A percentile compares a stretch with the other conserved stretches of the same genome.
These are phyloP conservation scores for Ichneumoninae sp. DNA, from an alignment of 2,888 invertebrate genomes.

Conservation along the genomic window DNA sequence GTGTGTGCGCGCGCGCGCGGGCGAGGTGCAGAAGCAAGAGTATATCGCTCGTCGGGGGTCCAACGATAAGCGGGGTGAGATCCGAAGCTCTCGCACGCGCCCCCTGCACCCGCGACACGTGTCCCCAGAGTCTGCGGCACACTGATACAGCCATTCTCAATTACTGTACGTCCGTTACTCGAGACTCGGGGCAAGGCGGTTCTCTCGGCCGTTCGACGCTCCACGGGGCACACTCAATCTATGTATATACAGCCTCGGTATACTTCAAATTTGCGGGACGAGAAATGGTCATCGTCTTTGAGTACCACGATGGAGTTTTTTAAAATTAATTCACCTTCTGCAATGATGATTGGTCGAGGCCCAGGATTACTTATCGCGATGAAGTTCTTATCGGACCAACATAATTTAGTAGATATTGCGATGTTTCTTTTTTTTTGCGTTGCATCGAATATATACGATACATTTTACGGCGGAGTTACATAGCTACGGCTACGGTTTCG, in stretches of 20 bases:
- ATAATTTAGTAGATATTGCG: background rate
- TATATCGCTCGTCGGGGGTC: constrained; percentile 17
- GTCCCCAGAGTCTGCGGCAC: constrained; percentile 76
- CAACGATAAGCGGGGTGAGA: constrained; percentile 65
- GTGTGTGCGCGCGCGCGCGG: constrained; percentile 23
- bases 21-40: constrained; percentile 21
- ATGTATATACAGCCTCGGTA: background rate
- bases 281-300: constrained; percentile 25
- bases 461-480: background rate
- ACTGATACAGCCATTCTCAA: constrained; percentile 82
- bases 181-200: background rate
- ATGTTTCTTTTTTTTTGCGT: too few relatives aligned
- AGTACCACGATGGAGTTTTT: background rate
- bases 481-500: background rate
- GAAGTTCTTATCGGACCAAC: background rate
- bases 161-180: constrained; percentile 74
- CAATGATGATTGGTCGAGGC: background rate
- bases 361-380: background rate
- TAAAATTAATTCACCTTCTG: background rate
- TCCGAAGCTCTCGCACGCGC: constrained; percentile 61
- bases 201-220: constrained; percentile 1
- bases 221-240: constrained; percentile 13
- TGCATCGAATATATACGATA: background rate
- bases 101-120: constrained; percentile 72
- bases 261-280: constrained; percentile 21